Evolutionary conservation across 2,797 vertebrate species (phyloP), one percentile per base, ranked within the genome.

Genomic region (Podarcis lilfordi): DNA sequence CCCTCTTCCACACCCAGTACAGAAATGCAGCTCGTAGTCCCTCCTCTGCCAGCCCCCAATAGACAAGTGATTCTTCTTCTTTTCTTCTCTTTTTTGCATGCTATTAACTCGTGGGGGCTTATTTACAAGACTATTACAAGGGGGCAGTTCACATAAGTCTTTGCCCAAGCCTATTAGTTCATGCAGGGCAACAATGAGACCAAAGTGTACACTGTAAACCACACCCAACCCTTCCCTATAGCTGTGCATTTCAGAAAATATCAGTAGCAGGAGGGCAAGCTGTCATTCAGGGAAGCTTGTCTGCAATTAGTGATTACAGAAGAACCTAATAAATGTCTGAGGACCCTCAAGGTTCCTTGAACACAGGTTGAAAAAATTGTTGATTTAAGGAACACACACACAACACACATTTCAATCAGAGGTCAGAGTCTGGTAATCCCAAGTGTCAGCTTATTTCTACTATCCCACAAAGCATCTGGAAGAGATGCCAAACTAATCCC

Each of bases 381-480:
- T 37, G 25, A 72, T 72, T 74, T 50, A 78, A 79, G 64, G 19
- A 66, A 35, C 29, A 35, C 17, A 43, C 84, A 85, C 37, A 40
- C 17, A 72, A 72, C n/a, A 74, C 32, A 5, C 25, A 37, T 27
- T 68, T 77, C 35, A 76, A 29, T 68, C 80, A 68, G 80, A 37
- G 68, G 32, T 29, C 50, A 35, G 1, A 50, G 72, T 13, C 21
- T 77, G 40, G n/a, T 68, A 76, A 76, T 68, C n/a, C 23, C 15
- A 35, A 76, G 72, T 17, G 40, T 68, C 80, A 68, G 72, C 68
- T 55, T 68, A 76, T 88, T 88, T 77, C 69, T 87, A n/a, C 69
- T 81, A 75, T 74, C 45, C 69, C 80, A 77, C 40, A 82, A 77
- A 87, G 71, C 79, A 82, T 82, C 80, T 82, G 55, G 50, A 82